These are phyloP conservation scores for Hexactinellida sp. DNA, from an alignment of 37 sponge, comb jelly and placozoan genomes.

Conservation along the genomic window DNA sequence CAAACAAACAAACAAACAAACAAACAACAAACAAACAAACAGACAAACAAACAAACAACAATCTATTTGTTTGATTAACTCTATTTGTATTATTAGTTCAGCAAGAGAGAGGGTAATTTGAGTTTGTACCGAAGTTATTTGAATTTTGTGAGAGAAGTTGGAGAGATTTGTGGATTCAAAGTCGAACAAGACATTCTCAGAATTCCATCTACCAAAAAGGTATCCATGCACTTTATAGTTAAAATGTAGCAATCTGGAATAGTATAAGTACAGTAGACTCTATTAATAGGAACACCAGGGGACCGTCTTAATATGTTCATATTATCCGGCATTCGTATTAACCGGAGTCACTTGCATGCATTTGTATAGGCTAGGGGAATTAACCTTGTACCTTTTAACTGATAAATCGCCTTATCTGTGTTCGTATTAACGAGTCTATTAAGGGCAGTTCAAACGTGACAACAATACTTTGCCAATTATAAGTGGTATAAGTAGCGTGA, in stretches of 20 bases:
- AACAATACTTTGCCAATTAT: too few relatives aligned
- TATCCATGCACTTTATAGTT: conserved; percentile 26
- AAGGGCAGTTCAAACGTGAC: background rate
- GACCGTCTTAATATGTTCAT: too few relatives aligned
- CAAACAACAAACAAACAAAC: too few relatives aligned
- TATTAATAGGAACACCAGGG: too few relatives aligned
- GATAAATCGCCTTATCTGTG: too few relatives aligned
- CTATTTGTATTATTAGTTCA: conserved; percentile 23
- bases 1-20: background rate
- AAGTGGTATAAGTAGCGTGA: too few relatives aligned
- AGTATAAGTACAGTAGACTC: background rate
- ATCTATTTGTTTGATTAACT: background rate
- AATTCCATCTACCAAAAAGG: conserved; percentile 92
- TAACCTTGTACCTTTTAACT: too few relatives aligned
- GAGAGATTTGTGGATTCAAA: conserved; percentile 62
- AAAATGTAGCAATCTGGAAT: background rate
- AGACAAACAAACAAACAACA: too few relatives aligned
- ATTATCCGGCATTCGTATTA: too few relatives aligned
- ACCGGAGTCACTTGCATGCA: too few relatives aligned
- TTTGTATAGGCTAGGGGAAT: too few relatives aligned
- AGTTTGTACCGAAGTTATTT: conserved; percentile 78
- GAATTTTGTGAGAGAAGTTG: conserved; percentile 52
- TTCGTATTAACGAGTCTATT: too few relatives aligned
- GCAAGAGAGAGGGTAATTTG: conserved; percentile 20
- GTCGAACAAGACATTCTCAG: conserved; percentile 63